These are phyloP conservation scores for Seriola aureovittata DNA, from an alignment of 2,113 vertebrate species.

Conservation along the genomic window DNA sequence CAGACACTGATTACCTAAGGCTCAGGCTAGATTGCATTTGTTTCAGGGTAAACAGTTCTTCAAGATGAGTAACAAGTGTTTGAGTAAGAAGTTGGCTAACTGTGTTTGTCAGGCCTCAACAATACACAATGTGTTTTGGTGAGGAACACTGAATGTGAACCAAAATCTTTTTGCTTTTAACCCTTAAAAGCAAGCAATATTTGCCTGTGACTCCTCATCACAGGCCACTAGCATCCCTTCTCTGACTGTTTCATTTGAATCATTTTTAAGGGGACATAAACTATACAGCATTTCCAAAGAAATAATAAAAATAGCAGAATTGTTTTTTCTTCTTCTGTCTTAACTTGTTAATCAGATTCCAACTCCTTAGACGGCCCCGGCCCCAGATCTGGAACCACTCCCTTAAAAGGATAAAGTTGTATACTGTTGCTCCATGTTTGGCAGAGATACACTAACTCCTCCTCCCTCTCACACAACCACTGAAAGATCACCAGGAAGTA, in stretches of 20 bases:
- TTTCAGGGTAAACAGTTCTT: not conserved
- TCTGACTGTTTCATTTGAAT: too few species aligned
- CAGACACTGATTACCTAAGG: conserved; percentile 1
- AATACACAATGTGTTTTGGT: not conserved
- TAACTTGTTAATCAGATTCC: not conserved
- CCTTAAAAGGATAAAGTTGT: not conserved
- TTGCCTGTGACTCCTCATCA: not conserved
- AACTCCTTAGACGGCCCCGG: not conserved
- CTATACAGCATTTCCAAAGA: not conserved
- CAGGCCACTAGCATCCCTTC: too few species aligned
- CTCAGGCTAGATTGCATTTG: not conserved
- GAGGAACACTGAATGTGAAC: not conserved
- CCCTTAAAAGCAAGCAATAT: not conserved
- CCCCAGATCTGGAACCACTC: not conserved
- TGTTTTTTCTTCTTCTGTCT: not conserved
- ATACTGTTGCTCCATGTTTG: not conserved
- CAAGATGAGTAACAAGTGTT: not conserved
- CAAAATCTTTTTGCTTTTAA: not conserved
- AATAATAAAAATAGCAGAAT: conserved; percentile 10
- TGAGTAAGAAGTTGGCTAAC: not conserved
- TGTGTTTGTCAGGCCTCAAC: not conserved
- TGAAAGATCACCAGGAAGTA: not conserved
- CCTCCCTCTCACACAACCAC: not conserved
- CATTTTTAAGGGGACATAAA: not conserved
- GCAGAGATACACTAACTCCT: not conserved